Evolutionary conservation across 2,797 vertebrate genomes (phyloP).

Genomic region (Peromyscus eremicus): DNA sequence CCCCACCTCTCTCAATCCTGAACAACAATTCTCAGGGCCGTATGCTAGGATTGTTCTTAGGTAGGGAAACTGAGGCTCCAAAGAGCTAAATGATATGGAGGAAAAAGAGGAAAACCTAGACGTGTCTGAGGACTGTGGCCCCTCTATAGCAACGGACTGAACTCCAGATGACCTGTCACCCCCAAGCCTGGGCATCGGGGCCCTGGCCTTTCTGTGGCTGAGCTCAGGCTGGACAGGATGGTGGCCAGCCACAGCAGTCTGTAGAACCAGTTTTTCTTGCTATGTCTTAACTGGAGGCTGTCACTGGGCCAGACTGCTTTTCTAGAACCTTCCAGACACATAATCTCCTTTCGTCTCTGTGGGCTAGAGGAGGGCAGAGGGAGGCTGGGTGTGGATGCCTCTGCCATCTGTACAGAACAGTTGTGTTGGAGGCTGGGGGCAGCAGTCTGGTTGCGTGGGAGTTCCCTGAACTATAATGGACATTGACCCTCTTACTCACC

Average conservation of each 20-base stretch:
- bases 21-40: not conserved
- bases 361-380: not conserved
- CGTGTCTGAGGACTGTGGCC: not conserved
- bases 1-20: not conserved
- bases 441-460: fast-evolving
- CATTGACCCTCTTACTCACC: not conserved
- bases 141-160: not conserved
- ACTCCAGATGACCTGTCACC: not conserved
- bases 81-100: not conserved
- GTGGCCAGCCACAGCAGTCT: not conserved
- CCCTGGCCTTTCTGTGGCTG: fast-evolving
- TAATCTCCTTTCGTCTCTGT: not conserved
- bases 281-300: not conserved
- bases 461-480: fast-evolving
- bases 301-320: not conserved
- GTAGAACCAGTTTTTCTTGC: constrained; percentile 76
- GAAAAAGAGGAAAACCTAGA: not conserved
- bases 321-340: not conserved
- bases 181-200: fast-evolving
- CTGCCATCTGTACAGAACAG: fast-evolving
- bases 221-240: not conserved
- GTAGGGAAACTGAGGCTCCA: not conserved
- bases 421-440: fast-evolving
- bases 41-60: not conserved
- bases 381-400: not conserved